Percentiles rank a stretch among this genome's conserved stretches.
These are phyloP conservation scores for Cephalopachus bancanus DNA, from an alignment of 2,797 vertebrate species.

Conservation along the genomic window DNA sequence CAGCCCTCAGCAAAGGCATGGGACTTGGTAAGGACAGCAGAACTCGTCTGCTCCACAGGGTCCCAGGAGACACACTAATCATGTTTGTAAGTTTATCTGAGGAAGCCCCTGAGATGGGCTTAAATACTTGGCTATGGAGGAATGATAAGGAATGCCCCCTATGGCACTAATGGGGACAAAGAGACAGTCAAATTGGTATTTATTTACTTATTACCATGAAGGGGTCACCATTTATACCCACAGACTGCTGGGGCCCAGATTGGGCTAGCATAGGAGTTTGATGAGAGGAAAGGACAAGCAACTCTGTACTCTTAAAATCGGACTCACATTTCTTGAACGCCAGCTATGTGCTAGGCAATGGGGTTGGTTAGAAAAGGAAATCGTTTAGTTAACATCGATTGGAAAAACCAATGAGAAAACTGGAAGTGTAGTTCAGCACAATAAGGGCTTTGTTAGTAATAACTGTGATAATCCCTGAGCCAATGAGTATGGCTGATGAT, in stretches of 20 bases:
- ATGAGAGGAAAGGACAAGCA: neutral
- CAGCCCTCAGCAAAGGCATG: neutral
- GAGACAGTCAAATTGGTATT: neutral
- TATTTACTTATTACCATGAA: neutral
- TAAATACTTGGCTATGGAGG: neutral
- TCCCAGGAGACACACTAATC: neutral
- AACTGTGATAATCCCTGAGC: neutral
- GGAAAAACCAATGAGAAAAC: neutral
- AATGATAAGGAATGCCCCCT: neutral
- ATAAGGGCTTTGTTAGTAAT: no score
- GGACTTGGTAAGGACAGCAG: neutral
- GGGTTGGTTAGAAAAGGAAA: neutral
- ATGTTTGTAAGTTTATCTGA: neutral
- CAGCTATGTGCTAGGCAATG: neutral
- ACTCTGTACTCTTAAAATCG: neutral
- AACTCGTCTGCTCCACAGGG: neutral
- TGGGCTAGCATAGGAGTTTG: neutral
- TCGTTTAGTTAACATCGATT: neutral
- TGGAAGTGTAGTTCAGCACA: neutral
- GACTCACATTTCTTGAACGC: neutral
- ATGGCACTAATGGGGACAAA: neutral
- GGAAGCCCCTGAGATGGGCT: neutral
- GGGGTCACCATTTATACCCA: neutral
- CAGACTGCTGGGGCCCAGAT: neutral
- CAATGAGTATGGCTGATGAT: neutral